Conservation (phyloP, 2,797 vertebrate genomes). For the Picus viridis region DNA sequence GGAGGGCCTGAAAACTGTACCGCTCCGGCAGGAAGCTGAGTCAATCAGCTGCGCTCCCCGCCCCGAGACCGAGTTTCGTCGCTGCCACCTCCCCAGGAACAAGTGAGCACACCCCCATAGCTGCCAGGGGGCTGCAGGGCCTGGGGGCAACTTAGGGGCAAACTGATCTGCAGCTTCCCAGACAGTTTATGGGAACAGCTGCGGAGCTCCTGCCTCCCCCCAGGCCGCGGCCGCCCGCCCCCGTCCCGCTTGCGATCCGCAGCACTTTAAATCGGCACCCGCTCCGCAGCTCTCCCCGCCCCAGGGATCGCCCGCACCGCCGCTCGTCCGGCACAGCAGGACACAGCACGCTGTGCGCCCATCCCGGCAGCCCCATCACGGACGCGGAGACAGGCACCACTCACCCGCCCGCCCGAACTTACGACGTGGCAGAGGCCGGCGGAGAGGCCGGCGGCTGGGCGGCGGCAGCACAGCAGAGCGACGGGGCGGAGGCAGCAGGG, state of each 20-base stretch:
- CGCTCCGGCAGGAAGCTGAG: not conserved
- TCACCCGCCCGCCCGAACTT: not conserved
- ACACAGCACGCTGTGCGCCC: no score
- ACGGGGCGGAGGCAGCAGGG: not conserved
- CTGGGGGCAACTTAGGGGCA: not conserved
- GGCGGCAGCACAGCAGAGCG: no score
- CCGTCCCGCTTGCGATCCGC: not conserved
- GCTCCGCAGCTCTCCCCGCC: not conserved
- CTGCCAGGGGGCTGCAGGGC: no score
- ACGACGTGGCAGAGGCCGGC: not conserved
- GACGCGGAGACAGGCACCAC: not conserved
- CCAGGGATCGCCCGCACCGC: not conserved
- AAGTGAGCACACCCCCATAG: no score
- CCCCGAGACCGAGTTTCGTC: fast-evolving
- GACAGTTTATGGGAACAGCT: not conserved
- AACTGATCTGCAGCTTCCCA: not conserved
- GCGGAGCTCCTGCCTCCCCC: not conserved
- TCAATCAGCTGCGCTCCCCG: not conserved
- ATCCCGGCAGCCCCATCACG: not conserved
- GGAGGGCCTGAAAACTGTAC: fast-evolving
- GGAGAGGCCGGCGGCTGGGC: not conserved
- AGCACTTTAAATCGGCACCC: not conserved
- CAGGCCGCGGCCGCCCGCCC: not conserved
- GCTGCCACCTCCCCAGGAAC: not conserved
- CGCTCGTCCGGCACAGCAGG: not conserved